Evolutionary conservation across 35 echinoderm and acorn worm genomes (phyloP).

Genomic region (Heliocidaris tuberculata): DNA sequence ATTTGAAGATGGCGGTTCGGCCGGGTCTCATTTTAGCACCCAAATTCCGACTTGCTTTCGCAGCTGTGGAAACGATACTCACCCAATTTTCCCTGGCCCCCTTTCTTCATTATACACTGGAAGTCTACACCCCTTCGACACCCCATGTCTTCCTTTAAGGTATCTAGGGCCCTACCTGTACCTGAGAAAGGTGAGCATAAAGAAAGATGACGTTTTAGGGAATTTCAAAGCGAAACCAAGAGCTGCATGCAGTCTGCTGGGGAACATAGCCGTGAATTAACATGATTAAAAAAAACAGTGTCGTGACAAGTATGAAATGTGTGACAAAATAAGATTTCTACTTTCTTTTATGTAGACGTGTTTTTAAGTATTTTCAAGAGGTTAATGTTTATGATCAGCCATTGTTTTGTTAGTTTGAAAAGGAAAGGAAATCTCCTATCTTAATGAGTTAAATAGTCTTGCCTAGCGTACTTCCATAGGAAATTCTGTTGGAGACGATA

Average conservation of each 20-base stretch:
- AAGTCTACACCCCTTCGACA: slow-evolving; percentile 8
- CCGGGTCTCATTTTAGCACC: slow-evolving; percentile 25
- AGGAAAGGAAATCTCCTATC: no score
- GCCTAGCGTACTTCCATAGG: no score
- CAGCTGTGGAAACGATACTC: slow-evolving; percentile 45
- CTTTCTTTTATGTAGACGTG: no score
- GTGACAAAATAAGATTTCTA: no score
- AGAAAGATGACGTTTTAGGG: neutral
- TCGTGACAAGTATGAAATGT: no score
- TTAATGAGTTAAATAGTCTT: no score
- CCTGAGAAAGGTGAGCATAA: neutral
- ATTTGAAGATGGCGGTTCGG: slow-evolving; percentile 11
- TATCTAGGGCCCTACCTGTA: neutral
- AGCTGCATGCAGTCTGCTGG: neutral
- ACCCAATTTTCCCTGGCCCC: slow-evolving; percentile 31
- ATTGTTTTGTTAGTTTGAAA: no score
- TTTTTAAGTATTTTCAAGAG: no score
- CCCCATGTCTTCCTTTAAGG: slow-evolving; percentile 15
- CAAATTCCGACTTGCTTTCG: slow-evolving; percentile 25
- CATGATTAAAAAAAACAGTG: no score
- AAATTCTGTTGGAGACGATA: no score
- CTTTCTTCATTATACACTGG: slow-evolving; percentile 9
- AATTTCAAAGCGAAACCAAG: neutral
- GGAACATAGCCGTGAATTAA: no score
- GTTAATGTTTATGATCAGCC: no score